Conservation (phyloP, 2,888 invertebrate species). For the Thecocarcelia acutangulata region DNA sequence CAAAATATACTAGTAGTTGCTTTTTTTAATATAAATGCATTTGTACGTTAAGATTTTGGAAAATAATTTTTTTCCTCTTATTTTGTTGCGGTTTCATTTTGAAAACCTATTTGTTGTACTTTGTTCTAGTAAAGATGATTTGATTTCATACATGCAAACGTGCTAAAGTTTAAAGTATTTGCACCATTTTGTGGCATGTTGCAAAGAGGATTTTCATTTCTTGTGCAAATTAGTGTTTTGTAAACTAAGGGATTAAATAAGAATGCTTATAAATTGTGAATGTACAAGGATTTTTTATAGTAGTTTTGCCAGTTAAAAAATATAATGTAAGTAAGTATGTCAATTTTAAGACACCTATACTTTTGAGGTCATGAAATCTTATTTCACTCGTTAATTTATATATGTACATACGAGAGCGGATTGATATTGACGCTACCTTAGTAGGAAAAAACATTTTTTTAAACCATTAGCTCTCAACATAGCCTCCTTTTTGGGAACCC, state of each 20-base stretch:
- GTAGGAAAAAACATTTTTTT: too few relatives aligned
- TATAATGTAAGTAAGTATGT: not conserved
- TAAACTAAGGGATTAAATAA: constrained; percentile 17
- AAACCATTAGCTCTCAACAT: too few relatives aligned
- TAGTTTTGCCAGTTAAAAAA: not conserved
- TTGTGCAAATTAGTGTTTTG: constrained; percentile 49
- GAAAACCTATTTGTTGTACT: constrained; percentile 51
- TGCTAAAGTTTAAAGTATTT: constrained; percentile 1
- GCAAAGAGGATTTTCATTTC: constrained; percentile 49
- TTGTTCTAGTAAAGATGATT: constrained; percentile 51
- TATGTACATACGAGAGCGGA: too few relatives aligned
- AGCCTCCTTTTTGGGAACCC: too few relatives aligned
- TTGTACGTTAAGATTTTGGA: constrained; percentile 5
- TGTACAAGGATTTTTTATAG: not conserved
- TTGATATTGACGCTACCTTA: too few relatives aligned
- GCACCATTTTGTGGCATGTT: constrained; percentile 54
- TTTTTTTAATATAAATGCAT: not conserved
- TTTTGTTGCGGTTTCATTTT: constrained; percentile 43
- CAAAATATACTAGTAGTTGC: constrained; percentile 1
- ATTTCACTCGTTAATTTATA: not conserved
- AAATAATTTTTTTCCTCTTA: not conserved
- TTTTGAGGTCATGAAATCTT: not conserved
- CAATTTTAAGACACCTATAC: too few relatives aligned
- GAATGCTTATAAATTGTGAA: not conserved
- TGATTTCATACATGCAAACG: constrained; percentile 47